Evolutionary conservation across 2,797 vertebrate species (phyloP).

Genomic region (Peromyscus aztecus): DNA sequence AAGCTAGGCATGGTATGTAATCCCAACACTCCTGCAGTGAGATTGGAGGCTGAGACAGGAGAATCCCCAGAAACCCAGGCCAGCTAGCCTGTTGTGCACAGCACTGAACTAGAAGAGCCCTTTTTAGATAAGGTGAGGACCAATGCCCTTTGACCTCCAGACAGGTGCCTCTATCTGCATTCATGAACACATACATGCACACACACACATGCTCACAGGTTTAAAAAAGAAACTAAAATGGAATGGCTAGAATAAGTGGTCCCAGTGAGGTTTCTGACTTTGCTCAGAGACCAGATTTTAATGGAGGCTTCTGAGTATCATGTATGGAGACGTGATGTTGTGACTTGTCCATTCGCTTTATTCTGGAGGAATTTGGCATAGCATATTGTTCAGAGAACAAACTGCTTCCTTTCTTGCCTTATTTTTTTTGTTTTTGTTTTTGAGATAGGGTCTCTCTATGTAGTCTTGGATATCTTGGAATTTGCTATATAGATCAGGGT

Average conservation of each 20-base stretch:
- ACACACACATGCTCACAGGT: neutral
- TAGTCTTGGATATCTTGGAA: neutral
- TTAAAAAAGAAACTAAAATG: no score
- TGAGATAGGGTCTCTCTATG: neutral
- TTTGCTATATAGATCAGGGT: neutral
- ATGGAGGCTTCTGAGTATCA: neutral
- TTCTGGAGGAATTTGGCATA: conserved; percentile 22
- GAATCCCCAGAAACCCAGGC: neutral
- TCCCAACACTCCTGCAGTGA: neutral
- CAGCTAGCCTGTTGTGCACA: neutral
- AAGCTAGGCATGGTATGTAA: neutral
- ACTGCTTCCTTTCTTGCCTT: neutral
- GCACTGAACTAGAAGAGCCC: neutral
- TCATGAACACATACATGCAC: neutral
- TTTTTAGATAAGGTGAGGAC: neutral
- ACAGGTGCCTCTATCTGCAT: neutral
- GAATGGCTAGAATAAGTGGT: neutral
- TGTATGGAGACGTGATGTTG: neutral
- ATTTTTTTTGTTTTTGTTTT: neutral
- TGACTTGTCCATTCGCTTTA: neutral
- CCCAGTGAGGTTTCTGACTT: neutral
- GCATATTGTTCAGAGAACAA: conserved; percentile 42
- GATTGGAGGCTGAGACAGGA: neutral
- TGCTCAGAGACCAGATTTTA: neutral
- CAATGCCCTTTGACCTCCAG: neutral